A percentile compares a stretch with the other conserved stretches of the same genome.
Evolutionary conservation across 1,140 invertebrate species (phyloP).

Genomic region (Vanessa atalanta): DNA sequence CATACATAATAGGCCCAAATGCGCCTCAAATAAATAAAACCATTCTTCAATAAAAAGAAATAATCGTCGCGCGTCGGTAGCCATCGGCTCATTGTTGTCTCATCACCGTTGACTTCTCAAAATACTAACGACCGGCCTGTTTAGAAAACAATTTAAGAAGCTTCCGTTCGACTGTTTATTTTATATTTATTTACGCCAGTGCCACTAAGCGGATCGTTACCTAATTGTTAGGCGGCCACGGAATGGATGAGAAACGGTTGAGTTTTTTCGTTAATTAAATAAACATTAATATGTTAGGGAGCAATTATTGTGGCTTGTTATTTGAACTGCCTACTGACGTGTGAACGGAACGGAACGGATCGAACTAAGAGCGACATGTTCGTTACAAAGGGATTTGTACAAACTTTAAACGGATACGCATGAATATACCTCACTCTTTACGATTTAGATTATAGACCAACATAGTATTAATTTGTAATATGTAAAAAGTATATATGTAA

Average conservation of each 20-base stretch:
- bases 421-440: no score
- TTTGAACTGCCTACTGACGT: constrained; percentile 31
- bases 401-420: no score
- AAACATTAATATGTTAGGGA: constrained; percentile 60
- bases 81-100: constrained; percentile 36
- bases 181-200: constrained; percentile 55
- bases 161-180: constrained; percentile 61
- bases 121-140: constrained; percentile 46
- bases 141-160: constrained; percentile 66
- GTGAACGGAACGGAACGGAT: constrained; percentile 21
- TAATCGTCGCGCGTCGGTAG: constrained; percentile 39
- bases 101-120: constrained; percentile 36
- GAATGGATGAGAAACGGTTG: constrained; percentile 43
- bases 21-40: constrained; percentile 28
- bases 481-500: no score
- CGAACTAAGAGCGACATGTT: no score
- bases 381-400: no score
- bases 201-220: constrained; percentile 53
- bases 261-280: constrained; percentile 60
- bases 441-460: no score
- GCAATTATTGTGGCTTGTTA: constrained; percentile 46
- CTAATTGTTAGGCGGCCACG: constrained; percentile 55
- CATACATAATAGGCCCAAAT: constrained; percentile 29
- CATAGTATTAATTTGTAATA: no score
- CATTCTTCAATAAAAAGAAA: constrained; percentile 22